phyloP scores from a whole-genome alignment of 2,113 vertebrate species.

The Struthio camelus region DNA sequence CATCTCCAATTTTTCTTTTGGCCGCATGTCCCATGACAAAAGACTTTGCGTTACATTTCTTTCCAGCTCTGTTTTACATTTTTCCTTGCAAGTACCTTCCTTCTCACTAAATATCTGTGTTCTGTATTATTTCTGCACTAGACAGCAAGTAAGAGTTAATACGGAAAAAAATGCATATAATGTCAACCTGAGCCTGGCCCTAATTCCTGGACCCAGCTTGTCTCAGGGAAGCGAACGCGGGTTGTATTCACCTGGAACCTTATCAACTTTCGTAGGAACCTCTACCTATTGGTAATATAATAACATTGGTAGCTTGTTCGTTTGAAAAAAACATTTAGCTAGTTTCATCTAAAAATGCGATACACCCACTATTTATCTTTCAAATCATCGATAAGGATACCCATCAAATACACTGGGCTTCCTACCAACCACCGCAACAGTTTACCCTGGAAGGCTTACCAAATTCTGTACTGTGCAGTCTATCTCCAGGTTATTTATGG shows the following conservation, averaged over 20 bases:
- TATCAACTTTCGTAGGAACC: fast-evolving
- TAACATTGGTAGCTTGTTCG: fast-evolving
- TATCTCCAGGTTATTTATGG: background rate
- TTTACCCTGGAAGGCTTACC: background rate
- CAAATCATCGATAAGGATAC: background rate
- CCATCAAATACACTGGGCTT: background rate
- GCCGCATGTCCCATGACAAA: background rate
- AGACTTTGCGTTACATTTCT: background rate
- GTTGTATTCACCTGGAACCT: background rate
- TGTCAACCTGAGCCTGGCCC: background rate
- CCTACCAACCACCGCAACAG: fast-evolving
- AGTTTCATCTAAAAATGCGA: background rate
- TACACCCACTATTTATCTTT: background rate
- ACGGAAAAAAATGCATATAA: background rate
- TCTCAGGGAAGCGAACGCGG: background rate
- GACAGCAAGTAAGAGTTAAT: background rate
- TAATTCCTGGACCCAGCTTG: background rate
- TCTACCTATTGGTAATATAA: fast-evolving
- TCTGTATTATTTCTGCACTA: background rate
- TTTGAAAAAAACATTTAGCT: background rate
- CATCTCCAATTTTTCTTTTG: background rate
- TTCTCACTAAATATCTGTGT: background rate
- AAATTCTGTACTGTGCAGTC: background rate
- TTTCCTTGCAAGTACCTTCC: background rate
- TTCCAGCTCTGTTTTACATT: background rate